phyloP scores from a whole-genome alignment of 1,140 invertebrate species.

The Zaprionus taronus region DNA sequence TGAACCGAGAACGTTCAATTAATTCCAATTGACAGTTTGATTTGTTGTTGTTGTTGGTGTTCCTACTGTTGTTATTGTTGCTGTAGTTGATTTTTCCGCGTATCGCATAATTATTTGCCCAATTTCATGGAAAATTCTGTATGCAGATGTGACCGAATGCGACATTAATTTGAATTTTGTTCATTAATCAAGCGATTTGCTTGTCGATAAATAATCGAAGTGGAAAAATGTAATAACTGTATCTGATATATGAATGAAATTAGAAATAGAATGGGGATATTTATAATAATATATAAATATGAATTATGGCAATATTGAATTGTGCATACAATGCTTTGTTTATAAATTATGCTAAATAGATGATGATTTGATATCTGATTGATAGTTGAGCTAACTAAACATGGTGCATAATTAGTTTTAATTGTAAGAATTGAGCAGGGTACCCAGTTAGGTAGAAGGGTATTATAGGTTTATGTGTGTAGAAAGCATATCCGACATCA shows the following conservation, averaged over 20 bases:
- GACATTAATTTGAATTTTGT: slow-evolving; percentile 13
- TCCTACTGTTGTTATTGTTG: not conserved
- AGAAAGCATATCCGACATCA: too few species aligned
- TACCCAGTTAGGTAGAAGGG: too few species aligned
- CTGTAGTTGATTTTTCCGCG: slow-evolving; percentile 4
- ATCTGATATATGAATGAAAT: not conserved
- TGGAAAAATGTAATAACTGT: not conserved
- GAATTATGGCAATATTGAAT: too few species aligned
- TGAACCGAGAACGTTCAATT: slow-evolving; percentile 3
- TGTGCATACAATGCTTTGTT: too few species aligned
- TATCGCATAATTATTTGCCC: slow-evolving; percentile 1
- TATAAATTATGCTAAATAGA: too few species aligned
- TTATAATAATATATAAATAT: not conserved
- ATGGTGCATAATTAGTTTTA: too few species aligned
- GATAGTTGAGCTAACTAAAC: not conserved
- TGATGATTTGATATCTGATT: not conserved
- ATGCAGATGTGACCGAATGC: not conserved
- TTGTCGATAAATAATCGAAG: slow-evolving; percentile 5
- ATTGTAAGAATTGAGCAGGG: too few species aligned
- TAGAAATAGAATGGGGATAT: not conserved
- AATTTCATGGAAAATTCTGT: not conserved
- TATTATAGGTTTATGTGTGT: too few species aligned
- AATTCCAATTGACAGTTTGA: slow-evolving; percentile 5
- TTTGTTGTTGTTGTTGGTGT: not conserved
- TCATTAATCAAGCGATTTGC: slow-evolving; percentile 51